phyloP scores from a whole-genome alignment of 2,797 vertebrate species.

The Chromis chromis region DNA sequence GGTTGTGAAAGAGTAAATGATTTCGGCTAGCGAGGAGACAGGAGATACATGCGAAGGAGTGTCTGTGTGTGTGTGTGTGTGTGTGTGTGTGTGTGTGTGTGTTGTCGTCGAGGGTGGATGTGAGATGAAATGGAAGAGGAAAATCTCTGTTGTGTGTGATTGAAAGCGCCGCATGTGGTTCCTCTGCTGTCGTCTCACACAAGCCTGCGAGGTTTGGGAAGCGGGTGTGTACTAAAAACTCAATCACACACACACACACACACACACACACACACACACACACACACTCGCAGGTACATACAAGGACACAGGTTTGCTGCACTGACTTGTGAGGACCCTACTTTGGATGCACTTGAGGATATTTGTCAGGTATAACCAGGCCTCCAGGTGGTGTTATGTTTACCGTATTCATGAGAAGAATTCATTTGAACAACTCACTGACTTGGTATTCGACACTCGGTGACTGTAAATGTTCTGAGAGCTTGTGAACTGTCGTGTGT shows the following conservation, averaged over 20 bases:
- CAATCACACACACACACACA: constrained; percentile 23
- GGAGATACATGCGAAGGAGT: constrained; percentile 7
- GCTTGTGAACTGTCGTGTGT: background rate
- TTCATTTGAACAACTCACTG: constrained; percentile 15
- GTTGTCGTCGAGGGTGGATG: constrained; percentile 4
- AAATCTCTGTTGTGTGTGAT: constrained; percentile 58
- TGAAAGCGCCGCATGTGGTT: constrained; percentile 55
- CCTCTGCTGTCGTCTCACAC: constrained; percentile 50
- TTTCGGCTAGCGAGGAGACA: constrained; percentile 50
- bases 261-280: constrained; percentile 25
- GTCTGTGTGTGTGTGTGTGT: constrained; percentile 15
- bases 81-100: constrained; percentile 8
- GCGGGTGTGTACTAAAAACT: constrained; percentile 24
- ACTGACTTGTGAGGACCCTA: constrained; percentile 22
- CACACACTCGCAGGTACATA: background rate
- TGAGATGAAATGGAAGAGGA: constrained; percentile 58
- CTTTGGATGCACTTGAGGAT: constrained; percentile 19
- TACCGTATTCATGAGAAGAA: constrained; percentile 27
- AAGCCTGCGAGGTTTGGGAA: constrained; percentile 50
- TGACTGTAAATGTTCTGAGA: constrained; percentile 1
- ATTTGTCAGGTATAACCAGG: constrained; percentile 4
- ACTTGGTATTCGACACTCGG: background rate
- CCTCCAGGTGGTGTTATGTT: constrained; percentile 14
- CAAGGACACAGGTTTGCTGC: background rate
- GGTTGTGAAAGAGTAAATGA: constrained; percentile 61